A percentile compares a stretch with the other conserved stretches of the same genome.
Conservation (phyloP, 1,140 invertebrate species). For the Eueides isabella region DNA sequence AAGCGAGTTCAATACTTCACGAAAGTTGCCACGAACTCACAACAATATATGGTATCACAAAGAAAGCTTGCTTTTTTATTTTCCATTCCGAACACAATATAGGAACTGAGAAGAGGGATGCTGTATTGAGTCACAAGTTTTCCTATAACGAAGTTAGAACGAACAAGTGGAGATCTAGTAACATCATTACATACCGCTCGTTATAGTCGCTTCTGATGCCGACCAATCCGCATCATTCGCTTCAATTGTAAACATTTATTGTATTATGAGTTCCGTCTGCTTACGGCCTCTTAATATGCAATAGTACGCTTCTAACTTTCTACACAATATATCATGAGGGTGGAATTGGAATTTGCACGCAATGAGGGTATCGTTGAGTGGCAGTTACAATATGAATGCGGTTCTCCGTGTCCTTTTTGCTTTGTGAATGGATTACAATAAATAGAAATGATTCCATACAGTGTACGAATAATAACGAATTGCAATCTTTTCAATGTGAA, state of each 20-base stretch:
- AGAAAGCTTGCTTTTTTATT: constrained; percentile 15
- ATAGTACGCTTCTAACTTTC: neutral
- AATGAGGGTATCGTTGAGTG: neutral
- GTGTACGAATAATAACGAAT: no score
- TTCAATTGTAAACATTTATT: constrained; percentile 31
- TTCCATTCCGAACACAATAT: constrained; percentile 21
- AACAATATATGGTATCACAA: constrained; percentile 27
- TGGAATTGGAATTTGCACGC: neutral
- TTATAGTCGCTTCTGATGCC: constrained; percentile 31
- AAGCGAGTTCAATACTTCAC: constrained; percentile 16
- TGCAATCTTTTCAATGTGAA: no score
- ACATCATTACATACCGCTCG: constrained; percentile 27
- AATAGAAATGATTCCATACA: no score
- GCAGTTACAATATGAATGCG: neutral
- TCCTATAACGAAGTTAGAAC: constrained; percentile 31
- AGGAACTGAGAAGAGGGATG: constrained; percentile 15
- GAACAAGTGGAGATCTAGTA: constrained; percentile 29
- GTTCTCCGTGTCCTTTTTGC: neutral
- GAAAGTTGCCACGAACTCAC: neutral
- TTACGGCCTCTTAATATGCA: constrained; percentile 1
- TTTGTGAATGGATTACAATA: neutral
- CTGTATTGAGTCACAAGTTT: constrained; percentile 27
- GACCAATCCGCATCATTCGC: constrained; percentile 24
- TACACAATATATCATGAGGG: neutral
- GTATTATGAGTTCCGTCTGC: constrained; percentile 22